Evolutionary conservation across 2,888 invertebrate species (phyloP).

Genomic region (Campoplex capitator): DNA sequence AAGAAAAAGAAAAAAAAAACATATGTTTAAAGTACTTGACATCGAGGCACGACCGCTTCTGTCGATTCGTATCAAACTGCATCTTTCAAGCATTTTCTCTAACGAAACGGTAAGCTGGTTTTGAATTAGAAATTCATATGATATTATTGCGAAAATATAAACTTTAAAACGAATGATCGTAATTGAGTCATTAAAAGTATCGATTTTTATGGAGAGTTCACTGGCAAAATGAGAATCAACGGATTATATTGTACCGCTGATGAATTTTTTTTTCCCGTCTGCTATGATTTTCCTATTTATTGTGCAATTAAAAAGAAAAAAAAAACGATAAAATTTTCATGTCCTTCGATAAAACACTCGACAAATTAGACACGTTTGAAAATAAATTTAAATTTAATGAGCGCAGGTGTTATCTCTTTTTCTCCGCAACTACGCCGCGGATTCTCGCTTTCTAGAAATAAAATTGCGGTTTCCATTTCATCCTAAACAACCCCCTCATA

Average conservation of each 20-base stretch:
- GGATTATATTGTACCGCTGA: not conserved
- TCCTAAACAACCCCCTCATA: not conserved
- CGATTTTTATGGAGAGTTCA: not conserved
- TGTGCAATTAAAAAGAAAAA: too few relatives aligned
- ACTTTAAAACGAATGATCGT: not conserved
- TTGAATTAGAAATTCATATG: slow-evolving; percentile 20
- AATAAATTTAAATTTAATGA: not conserved
- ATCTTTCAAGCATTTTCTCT: not conserved
- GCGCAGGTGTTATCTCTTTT: not conserved
- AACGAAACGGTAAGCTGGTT: not conserved
- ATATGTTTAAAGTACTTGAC: not conserved
- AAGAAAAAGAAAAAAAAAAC: not conserved
- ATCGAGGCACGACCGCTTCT: not conserved
- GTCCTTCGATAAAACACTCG: not conserved
- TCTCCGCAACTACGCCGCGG: not conserved
- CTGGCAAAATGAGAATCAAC: not conserved
- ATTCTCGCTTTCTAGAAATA: not conserved
- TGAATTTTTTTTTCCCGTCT: not conserved
- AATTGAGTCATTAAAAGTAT: not conserved
- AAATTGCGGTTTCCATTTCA: not conserved
- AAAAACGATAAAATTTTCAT: too few relatives aligned
- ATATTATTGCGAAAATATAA: not conserved
- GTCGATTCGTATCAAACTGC: slow-evolving; percentile 16
- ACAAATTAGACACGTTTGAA: not conserved
- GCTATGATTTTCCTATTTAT: not conserved